A percentile compares a stretch with the other conserved stretches of the same genome.
phyloP scores from a whole-genome alignment of 2,888 invertebrate genomes.

The Drosophila cognata region DNA sequence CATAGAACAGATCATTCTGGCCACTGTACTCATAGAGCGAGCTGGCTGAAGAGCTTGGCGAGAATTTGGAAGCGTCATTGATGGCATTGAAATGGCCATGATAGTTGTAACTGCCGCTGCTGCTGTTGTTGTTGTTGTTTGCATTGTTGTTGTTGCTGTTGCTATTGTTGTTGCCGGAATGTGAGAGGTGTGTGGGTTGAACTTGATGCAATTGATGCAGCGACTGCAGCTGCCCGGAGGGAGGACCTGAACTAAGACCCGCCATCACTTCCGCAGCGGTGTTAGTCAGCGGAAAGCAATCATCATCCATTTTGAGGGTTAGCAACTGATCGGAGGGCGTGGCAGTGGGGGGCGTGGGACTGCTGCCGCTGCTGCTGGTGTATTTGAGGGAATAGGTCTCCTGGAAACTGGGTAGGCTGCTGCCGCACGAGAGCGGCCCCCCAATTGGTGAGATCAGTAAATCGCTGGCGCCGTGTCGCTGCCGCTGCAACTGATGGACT shows the following conservation, averaged over 20 bases:
- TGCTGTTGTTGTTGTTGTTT: slow-evolving; percentile 52
- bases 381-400: slow-evolving; percentile 94
- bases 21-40: slow-evolving; percentile 84
- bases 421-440: slow-evolving; percentile 85
- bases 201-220: slow-evolving; percentile 40
- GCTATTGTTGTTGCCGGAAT: slow-evolving; percentile 29
- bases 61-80: slow-evolving; percentile 70
- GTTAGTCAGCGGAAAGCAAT: slow-evolving; percentile 89
- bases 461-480: slow-evolving; percentile 50
- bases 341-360: slow-evolving; percentile 59
- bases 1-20: slow-evolving; percentile 70
- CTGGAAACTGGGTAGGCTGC: slow-evolving; percentile 93
- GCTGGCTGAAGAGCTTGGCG: slow-evolving; percentile 79
- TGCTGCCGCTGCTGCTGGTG: slow-evolving; percentile 84
- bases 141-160: slow-evolving; percentile 23
- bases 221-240: slow-evolving; percentile 63
- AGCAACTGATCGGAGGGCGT: slow-evolving; percentile 83
- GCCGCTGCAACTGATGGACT: slow-evolving; percentile 44
- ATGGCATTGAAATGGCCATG: slow-evolving; percentile 85
- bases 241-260: slow-evolving; percentile 53
- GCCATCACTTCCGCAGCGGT: slow-evolving; percentile 69
- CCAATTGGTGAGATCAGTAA: slow-evolving; percentile 76
- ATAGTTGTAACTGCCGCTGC: slow-evolving; percentile 75
- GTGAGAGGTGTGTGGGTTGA: slow-evolving; percentile 48
- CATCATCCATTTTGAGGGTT: slow-evolving; percentile 94